These are phyloP conservation scores for Anas bahamensis DNA, from an alignment of 2,797 vertebrate genomes.

Conservation along the genomic window DNA sequence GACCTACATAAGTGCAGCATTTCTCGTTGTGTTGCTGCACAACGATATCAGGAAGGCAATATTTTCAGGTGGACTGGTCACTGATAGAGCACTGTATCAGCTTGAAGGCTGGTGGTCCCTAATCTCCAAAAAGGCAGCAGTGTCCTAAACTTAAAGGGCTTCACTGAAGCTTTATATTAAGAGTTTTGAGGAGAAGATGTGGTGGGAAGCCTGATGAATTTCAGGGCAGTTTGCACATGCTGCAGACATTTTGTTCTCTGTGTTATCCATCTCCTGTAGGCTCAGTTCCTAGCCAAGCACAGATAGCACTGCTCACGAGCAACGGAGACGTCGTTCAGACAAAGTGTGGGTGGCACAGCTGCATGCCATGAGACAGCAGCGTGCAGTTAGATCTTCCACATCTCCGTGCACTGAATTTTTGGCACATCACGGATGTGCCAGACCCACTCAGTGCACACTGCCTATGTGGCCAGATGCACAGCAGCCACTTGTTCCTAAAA, in stretches of 20 bases:
- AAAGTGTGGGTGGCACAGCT: not conserved
- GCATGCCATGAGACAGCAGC: not conserved
- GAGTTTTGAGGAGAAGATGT: not conserved
- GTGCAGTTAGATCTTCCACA: not conserved
- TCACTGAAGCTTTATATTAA: not conserved
- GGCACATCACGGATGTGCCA: not conserved
- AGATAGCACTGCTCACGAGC: not conserved
- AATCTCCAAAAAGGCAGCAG: not conserved
- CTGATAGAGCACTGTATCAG: not conserved
- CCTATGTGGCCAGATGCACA: not conserved
- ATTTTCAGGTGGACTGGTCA: not conserved
- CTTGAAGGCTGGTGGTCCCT: not conserved
- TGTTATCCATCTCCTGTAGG: not conserved
- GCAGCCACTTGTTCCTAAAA: not conserved
- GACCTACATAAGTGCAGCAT: not conserved
- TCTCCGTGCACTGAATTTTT: not conserved
- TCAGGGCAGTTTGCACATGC: not conserved
- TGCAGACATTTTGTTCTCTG: not conserved
- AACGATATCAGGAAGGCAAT: not conserved
- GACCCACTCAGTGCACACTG: not conserved
- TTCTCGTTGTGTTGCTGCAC: not conserved
- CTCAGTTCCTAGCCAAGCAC: not conserved
- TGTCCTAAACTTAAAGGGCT: not conserved
- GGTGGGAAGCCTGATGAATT: not conserved
- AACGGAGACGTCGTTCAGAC: not conserved